A percentile compares a stretch with the other conserved stretches of the same genome.
phyloP scores from a whole-genome alignment of 1,140 invertebrate species.

The Aphelinus atriplicis region DNA sequence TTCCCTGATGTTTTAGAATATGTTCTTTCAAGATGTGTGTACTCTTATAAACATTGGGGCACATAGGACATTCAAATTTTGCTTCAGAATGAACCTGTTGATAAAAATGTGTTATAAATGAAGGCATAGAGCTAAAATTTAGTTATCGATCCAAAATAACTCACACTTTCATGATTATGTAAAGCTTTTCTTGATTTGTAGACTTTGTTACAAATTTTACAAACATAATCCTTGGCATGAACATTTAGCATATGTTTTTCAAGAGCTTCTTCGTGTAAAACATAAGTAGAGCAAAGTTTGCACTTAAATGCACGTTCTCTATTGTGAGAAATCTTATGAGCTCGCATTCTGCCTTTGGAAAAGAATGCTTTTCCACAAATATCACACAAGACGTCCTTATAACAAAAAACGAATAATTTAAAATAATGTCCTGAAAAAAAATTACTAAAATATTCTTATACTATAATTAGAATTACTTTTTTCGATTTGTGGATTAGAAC shows the following conservation, averaged over 20 bases:
- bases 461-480: slow-evolving; percentile 43
- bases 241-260: slow-evolving; percentile 47
- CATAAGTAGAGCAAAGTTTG: slow-evolving; percentile 50
- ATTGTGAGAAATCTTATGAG: slow-evolving; percentile 52
- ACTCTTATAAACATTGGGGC: slow-evolving; percentile 54
- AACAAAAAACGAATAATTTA: slow-evolving; percentile 18
- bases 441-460: background rate
- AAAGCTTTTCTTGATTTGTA: slow-evolving; percentile 52
- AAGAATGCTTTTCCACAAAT: slow-evolving; percentile 50
- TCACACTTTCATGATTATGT: slow-evolving; percentile 55
- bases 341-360: slow-evolving; percentile 49
- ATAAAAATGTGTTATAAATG: slow-evolving; percentile 15
- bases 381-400: slow-evolving; percentile 50
- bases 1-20: slow-evolving; percentile 54
- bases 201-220: slow-evolving; percentile 48
- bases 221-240: slow-evolving; percentile 50
- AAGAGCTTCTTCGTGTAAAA: slow-evolving; percentile 46
- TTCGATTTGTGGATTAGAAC: slow-evolving; percentile 48
- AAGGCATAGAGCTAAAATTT: slow-evolving; percentile 1
- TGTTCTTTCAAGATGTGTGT: slow-evolving; percentile 56
- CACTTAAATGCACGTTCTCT: slow-evolving; percentile 51
- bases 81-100: slow-evolving; percentile 50
- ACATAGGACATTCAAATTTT: slow-evolving; percentile 50
- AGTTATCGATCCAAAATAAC: background rate
- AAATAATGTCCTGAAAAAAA: background rate